Percentiles rank a stretch among this genome's conserved stretches.
Evolutionary conservation across 37 sponge, comb jelly and placozoan genomes (phyloP).

Genomic region (Aplysina aerophoba): DNA sequence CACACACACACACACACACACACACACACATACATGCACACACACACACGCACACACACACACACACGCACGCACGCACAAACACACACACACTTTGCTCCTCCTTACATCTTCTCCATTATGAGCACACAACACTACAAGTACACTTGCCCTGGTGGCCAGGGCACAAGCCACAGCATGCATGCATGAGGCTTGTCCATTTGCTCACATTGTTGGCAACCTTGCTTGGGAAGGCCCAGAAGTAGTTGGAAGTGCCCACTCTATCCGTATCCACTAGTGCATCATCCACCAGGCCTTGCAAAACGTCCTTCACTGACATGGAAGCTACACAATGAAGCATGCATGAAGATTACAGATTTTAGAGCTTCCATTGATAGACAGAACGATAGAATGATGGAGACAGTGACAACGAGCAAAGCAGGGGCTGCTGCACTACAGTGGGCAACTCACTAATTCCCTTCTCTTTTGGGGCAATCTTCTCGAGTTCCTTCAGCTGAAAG

Average conservation of each 20-base stretch:
- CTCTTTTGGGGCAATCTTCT: constrained; percentile 94
- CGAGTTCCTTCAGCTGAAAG: constrained; percentile 95
- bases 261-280: constrained; percentile 85
- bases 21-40: no score
- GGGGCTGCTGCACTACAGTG: no score
- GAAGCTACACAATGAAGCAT: constrained; percentile 52
- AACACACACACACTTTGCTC: no score
- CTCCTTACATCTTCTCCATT: background rate
- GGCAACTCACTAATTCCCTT: constrained; percentile 97
- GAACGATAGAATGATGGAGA: no score
- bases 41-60: no score
- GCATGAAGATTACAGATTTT: background rate
- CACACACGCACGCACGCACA: no score
- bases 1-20: no score
- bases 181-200: background rate
- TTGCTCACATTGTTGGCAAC: constrained; percentile 58
- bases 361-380: no score
- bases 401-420: no score
- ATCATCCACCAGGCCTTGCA: constrained; percentile 96
- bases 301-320: constrained; percentile 94
- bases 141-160: no score
- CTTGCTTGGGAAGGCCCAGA: constrained; percentile 96
- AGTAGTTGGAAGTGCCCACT: constrained; percentile 97
- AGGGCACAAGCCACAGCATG: no score
- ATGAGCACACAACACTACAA: no score